Evolutionary conservation across 2,888 invertebrate species (phyloP), one percentile per base, ranked within the genome.

Genomic region (Ferdinandea cuprea): DNA sequence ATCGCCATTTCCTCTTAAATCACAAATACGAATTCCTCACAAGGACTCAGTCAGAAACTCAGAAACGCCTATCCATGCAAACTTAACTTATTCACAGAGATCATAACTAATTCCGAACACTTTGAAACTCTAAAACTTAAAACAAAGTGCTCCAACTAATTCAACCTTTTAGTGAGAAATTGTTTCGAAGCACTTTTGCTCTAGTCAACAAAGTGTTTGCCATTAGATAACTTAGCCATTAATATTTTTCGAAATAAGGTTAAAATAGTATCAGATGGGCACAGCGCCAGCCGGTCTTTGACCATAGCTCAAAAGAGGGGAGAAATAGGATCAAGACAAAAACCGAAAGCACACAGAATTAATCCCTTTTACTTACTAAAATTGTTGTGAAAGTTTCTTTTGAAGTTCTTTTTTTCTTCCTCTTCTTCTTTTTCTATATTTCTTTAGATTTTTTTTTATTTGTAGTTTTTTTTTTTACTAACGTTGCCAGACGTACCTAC

Each of bases 361-460:
- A 81, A 76, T 76, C 59, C 76, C 54, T 66, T 72, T 72, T 81
- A 71, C 59, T 81, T 66, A 72, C 76, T 76, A 65, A 76, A 81
- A 81, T 72, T 76, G 71, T 61, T 76, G 19, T 48, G 59, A 71
- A 76, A 81, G 59, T 76, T 81, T 73, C 65, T 76, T 81, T 66
- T 40, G 32, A 72, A 79, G 66, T 79, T 48, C 52, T 28, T 68
- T 59, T 28, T 68, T 52, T n/a, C n/a, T n/a, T n/a, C n/a, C n/a
- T n/a, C n/a, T n/a, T n/a, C n/a, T n/a, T n/a, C n/a, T n/a, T 50
- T 32, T 42, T 42, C 6, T 37, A 1, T 13, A 19, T 28, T 58
- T 11, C 35, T 76, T 66, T 54, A 37, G 66, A 79, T 46, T 66
- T 32, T 35, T 32, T 32, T 58, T 28, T 59, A 35, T 48, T 40